Percentiles rank a stretch among this genome's conserved stretches.
Conservation (phyloP, 1,140 invertebrate species). For the Platyscapa corneri region DNA sequence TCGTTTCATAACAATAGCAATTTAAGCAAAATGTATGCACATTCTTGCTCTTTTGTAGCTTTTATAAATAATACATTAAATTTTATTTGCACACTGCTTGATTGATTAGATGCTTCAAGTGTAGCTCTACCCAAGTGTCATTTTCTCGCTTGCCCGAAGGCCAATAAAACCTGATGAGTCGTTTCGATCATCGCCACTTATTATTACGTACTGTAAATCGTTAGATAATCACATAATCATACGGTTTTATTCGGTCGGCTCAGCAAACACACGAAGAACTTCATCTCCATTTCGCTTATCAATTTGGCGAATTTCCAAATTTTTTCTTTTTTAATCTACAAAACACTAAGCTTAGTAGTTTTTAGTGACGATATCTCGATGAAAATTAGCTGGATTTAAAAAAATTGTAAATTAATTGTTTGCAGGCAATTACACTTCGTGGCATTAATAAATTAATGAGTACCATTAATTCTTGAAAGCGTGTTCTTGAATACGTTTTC, state of each 20-base stretch:
- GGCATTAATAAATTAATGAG: too few species aligned
- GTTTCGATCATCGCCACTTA: constrained; percentile 6
- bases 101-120: constrained; percentile 22
- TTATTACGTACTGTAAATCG: constrained; percentile 34
- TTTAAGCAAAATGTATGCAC: background rate
- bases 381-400: too few species aligned
- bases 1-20: background rate
- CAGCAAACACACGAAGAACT: background rate
- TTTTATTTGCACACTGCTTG: constrained; percentile 29
- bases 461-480: too few species aligned
- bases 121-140: background rate
- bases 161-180: constrained; percentile 31
- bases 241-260: constrained; percentile 4
- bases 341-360: too few species aligned
- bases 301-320: background rate
- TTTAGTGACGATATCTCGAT: too few species aligned
- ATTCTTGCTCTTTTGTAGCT: constrained; percentile 16
- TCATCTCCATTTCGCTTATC: background rate
- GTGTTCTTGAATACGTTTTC: too few species aligned
- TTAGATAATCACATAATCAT: constrained; percentile 24
- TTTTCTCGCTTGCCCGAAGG: constrained; percentile 10
- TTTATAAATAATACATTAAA: constrained; percentile 31
- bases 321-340: too few species aligned
- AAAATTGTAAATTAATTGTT: background rate
- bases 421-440: background rate